Percentiles rank a stretch among this genome's conserved stretches.
Evolutionary conservation across 2,113 vertebrate genomes (phyloP).

Genomic region (Fulmarus glacialis): DNA sequence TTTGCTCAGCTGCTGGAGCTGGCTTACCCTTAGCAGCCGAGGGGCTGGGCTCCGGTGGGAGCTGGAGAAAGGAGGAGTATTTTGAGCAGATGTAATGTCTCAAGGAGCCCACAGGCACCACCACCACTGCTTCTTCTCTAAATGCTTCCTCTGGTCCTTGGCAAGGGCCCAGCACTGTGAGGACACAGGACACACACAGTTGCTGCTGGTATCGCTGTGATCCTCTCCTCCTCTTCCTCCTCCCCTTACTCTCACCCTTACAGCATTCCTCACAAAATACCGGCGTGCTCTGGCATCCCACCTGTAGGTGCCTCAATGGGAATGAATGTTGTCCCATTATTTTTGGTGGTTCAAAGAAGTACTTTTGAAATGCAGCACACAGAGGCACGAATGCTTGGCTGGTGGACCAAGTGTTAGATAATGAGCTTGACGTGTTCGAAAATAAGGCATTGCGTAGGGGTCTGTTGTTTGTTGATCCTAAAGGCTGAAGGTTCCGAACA

Average conservation of each 20-base stretch:
- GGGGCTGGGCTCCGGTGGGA: background rate
- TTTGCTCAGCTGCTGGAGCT: background rate
- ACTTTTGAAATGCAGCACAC: rapidly evolving
- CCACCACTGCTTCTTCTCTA: background rate
- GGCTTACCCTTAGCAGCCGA: background rate
- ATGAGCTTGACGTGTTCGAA: rapidly evolving
- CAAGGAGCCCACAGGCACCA: background rate
- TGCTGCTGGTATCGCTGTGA: background rate
- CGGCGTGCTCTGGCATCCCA: background rate
- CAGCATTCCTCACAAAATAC: background rate
- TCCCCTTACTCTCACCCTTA: background rate
- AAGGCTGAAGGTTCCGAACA: background rate
- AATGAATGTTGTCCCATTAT: rapidly evolving
- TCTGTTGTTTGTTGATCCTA: rapidly evolving
- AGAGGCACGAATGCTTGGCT: rapidly evolving
- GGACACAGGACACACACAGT: background rate
- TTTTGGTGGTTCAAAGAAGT: background rate
- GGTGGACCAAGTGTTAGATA: rapidly evolving
- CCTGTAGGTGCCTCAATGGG: background rate
- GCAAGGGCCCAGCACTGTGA: background rate
- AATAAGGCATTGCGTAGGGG: rapidly evolving
- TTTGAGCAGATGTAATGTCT: background rate
- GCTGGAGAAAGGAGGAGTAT: background rate
- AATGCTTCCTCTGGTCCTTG: background rate
- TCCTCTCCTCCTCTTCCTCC: background rate